phyloP scores from a whole-genome alignment of 1,140 invertebrate genomes.

The Halesus radiatus region DNA sequence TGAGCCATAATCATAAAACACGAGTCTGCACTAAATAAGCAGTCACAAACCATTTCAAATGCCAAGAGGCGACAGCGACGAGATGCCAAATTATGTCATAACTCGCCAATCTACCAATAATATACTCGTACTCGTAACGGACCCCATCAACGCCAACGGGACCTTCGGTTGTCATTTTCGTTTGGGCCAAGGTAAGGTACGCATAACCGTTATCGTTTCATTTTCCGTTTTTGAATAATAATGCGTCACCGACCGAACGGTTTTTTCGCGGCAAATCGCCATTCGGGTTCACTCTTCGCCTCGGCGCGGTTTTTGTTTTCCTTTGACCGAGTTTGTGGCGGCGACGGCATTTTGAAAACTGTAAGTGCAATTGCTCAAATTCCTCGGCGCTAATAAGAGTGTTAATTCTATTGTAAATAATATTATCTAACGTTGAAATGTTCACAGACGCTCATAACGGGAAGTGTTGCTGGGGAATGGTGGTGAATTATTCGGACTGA shows the following conservation, averaged over 20 bases:
- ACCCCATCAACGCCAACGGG: constrained; percentile 39
- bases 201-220: constrained; percentile 54
- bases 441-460: not conserved
- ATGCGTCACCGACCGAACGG: constrained; percentile 33
- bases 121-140: no score
- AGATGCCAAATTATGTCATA: not conserved
- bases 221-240: constrained; percentile 58
- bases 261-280: constrained; percentile 51
- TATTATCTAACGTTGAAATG: not conserved
- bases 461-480: not conserved
- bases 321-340: constrained; percentile 40
- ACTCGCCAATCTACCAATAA: constrained; percentile 45
- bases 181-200: constrained; percentile 51
- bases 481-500: not conserved
- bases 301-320: constrained; percentile 42
- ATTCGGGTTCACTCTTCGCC: constrained; percentile 53
- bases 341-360: constrained; percentile 12
- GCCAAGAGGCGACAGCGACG: not conserved
- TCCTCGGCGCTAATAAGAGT: not conserved
- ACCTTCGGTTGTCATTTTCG: constrained; percentile 56
- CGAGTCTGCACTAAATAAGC: no score
- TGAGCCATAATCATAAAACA: no score
- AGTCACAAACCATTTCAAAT: no score
- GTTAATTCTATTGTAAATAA: not conserved
- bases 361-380: not conserved